Conservation (phyloP, 2,113 vertebrate genomes). For the Anolis carolinensis region DNA sequence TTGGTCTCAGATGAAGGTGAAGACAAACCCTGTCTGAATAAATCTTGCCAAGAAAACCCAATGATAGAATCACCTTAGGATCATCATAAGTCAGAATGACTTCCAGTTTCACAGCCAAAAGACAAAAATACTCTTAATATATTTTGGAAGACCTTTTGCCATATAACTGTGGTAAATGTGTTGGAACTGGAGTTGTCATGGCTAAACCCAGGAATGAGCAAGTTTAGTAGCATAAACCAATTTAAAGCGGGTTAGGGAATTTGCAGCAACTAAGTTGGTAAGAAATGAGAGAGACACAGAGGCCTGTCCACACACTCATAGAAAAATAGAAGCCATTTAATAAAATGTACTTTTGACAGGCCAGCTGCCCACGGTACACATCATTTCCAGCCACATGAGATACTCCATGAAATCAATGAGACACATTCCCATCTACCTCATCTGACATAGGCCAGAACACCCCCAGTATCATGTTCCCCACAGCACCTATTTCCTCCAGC, state of each 20-base stretch:
- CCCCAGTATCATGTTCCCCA: too few species aligned
- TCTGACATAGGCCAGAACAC: not conserved
- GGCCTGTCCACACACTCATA: constrained; percentile 5
- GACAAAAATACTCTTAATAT: not conserved
- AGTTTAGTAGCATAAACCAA: not conserved
- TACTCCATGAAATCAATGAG: not conserved
- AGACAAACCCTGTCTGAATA: too few species aligned
- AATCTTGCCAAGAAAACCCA: too few species aligned
- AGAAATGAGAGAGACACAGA: constrained; percentile 32
- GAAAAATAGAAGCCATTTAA: constrained; percentile 72
- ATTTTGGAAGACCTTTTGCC: not conserved
- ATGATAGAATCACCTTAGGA: too few species aligned
- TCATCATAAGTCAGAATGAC: not conserved
- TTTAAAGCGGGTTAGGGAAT: not conserved
- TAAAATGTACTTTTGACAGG: constrained; percentile 47
- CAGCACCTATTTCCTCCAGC: not conserved
- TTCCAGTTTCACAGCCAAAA: not conserved
- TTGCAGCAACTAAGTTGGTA: not conserved
- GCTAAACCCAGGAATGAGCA: not conserved
- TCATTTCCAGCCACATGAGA: not conserved
- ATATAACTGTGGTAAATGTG: too few species aligned
- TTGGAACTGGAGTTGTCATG: not conserved
- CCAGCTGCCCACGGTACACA: constrained; percentile 61
- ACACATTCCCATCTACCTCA: not conserved
- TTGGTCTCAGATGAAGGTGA: too few species aligned